Evolutionary conservation across 2,888 invertebrate genomes (phyloP), one percentile per base, ranked within the genome.

Genomic region (Ectemnius continuus): DNA sequence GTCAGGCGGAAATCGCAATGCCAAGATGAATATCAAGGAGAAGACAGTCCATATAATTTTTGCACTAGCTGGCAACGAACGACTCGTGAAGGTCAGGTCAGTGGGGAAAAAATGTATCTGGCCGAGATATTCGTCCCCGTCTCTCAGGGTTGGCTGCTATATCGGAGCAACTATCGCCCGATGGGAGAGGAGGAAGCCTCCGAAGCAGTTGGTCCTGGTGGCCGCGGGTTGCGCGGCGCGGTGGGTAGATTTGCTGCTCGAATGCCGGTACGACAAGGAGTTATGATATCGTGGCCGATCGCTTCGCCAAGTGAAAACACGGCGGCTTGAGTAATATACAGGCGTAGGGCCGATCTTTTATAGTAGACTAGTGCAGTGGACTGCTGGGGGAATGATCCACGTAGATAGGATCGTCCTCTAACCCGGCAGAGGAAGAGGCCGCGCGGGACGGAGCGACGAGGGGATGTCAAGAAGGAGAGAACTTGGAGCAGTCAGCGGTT

Each of bases 261-360:
- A 88, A 86, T 85, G 86, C 83, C 85, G 87, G 83, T 86, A 87
- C 88, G 90, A 90, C 90, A 91, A 87, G 88, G 90, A 90, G 90
- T 90, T 91, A 91, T 91, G 90, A 90, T 91, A 91, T 91, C 90
- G 88, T 89, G 83, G 82, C 83, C 89, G 90, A 91, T 90, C 90
- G 89, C 87, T 84, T 86, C 81, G 89, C 89, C 88, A 88, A 90
- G 90, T 91, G 90, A 91, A 90, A 90, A 90, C 88, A 90, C 89
- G 86, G 85, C 88, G 89, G 88, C 88, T 89, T 90, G 90, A 91
- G 90, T 91, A 91, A 91, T 90, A 91, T 90, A 90, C 89, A 88
- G 87, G 87, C 87, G 84, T 85, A 86, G 88, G 36, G 87, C 86
- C 87, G 89, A 90, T 89, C 87, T 89, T 90, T 90, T 89, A 88